Base-by-base conservation (phyloP, 2,797 vertebrate genomes). In the Anomalospiza imberbis region DNA sequence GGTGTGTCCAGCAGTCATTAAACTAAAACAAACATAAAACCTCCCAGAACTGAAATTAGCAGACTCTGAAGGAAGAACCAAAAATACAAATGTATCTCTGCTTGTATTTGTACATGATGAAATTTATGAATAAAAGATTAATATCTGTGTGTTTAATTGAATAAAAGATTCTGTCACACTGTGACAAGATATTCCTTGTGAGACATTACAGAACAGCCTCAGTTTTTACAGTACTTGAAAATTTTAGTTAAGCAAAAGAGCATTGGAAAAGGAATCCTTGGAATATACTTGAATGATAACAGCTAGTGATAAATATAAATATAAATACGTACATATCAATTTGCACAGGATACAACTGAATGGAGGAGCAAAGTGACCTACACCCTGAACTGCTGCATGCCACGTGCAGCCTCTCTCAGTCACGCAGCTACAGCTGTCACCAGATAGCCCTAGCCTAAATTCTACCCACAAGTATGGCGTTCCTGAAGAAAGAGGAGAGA, bases 111-210 rank as follows among this genome's bases (percentile, higher is more conserved):
- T 82, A 90, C 38, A 44, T 51, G 76, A 93, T 79, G 76, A 93
- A 78, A 44, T 63, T 88, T 66, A 91, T 86, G 36, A 92, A 96
- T 95, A 94, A 94, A 94, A 94, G 28, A 94, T 84, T 54, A 50
- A 63, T 57, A 91, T 75, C 72, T 81, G 75, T 61, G 71, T 76
- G 45, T 87, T 94, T 94, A 95, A 94, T 85, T 93, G 42, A 94
- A 94, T 85, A 85, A 96, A 92, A 93, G 90, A 79, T 65, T 53
- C 58, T 85, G 85, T 77, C 74, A 78, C 63, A 79, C 51, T 60
- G 70, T 19, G 74, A 91, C 79, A 91, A 94, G 45, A 65, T 76
- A 51, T 44, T 91, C 48, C 71, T 60, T 32, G 55, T 63, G 76
- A 90, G 53, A 88, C 2, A 2, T 60, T 67, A 81, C 20, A 90